A percentile compares a stretch with the other conserved stretches of the same genome.
Conservation (phyloP, 2,797 vertebrate genomes). For the Natrix natrix region DNA sequence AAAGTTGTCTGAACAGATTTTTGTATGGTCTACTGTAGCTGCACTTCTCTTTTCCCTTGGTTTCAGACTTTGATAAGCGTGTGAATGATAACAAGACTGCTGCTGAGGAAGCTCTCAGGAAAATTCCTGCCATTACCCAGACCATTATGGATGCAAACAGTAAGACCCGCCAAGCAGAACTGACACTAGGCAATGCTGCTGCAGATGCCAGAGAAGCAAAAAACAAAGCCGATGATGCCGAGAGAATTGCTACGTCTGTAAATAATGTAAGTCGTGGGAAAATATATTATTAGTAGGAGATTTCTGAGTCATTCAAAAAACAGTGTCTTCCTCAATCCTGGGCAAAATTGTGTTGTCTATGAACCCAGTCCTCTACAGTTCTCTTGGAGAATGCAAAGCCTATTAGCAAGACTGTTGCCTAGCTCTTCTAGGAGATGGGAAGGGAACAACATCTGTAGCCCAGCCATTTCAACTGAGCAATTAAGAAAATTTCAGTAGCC, state of each 20-base stretch:
- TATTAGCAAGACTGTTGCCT: background rate
- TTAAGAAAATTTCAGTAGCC: background rate
- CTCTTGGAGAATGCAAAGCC: background rate
- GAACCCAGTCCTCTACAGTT: background rate
- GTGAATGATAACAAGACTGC: slow-evolving; percentile 98
- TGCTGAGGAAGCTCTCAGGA: slow-evolving; percentile 88
- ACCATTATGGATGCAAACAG: slow-evolving; percentile 87
- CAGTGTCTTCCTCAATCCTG: background rate
- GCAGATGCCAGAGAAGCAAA: slow-evolving; percentile 87
- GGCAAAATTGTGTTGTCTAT: background rate
- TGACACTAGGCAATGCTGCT: slow-evolving; percentile 83
- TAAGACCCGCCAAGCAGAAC: slow-evolving; percentile 86
- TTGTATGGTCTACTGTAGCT: background rate
- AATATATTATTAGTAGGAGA: background rate
- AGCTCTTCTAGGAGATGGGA: background rate
- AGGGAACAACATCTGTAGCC: background rate
- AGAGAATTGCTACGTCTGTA: slow-evolving; percentile 83
- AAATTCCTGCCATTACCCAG: slow-evolving; percentile 86
- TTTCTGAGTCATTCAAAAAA: background rate
- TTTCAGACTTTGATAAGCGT: slow-evolving; percentile 88
- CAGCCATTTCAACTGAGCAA: background rate
- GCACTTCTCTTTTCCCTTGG: background rate
- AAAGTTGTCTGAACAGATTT: background rate
- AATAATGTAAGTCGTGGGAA: slow-evolving; percentile 78
- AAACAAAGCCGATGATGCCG: slow-evolving; percentile 84